phyloP scores from a whole-genome alignment of 1,140 invertebrate genomes.

The Saccostrea cuccullata region DNA sequence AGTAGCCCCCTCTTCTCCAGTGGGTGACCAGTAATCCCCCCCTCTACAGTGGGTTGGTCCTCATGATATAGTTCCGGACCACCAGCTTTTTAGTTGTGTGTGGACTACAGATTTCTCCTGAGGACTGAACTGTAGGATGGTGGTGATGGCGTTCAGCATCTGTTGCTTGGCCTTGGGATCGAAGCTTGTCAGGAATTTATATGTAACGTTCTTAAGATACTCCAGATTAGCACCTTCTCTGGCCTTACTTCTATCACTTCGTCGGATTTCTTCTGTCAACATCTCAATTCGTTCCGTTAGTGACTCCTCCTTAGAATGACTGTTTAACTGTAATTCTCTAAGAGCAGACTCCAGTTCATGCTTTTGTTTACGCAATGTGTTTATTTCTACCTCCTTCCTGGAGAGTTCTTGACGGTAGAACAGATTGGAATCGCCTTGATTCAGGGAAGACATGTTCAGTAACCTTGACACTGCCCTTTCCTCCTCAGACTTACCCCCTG shows the following conservation, averaged over 20 bases:
- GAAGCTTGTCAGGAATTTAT: constrained; percentile 87
- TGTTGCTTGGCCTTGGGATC: constrained; percentile 86
- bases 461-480: constrained; percentile 69
- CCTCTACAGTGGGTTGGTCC: not conserved
- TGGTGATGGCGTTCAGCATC: constrained; percentile 93
- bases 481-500: constrained; percentile 62
- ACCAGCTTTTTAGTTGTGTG: constrained; percentile 66
- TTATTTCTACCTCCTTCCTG: constrained; percentile 88
- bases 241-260: constrained; percentile 87
- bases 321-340: constrained; percentile 83
- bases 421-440: constrained; percentile 82
- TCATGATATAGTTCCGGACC: constrained; percentile 45
- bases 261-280: constrained; percentile 81
- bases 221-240: constrained; percentile 92
- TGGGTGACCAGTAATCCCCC: not conserved
- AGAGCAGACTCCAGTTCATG: constrained; percentile 85
- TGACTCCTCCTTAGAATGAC: constrained; percentile 81
- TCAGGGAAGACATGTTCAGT: constrained; percentile 59
- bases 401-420: constrained; percentile 92
- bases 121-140: constrained; percentile 88
- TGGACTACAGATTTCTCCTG: constrained; percentile 82
- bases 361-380: constrained; percentile 85
- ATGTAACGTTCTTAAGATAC: constrained; percentile 93
- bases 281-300: constrained; percentile 81
- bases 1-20: constrained; percentile 84